These are phyloP conservation scores for Drosophila bifasciata DNA, from an alignment of 1,140 invertebrate genomes.

Conservation along the genomic window DNA sequence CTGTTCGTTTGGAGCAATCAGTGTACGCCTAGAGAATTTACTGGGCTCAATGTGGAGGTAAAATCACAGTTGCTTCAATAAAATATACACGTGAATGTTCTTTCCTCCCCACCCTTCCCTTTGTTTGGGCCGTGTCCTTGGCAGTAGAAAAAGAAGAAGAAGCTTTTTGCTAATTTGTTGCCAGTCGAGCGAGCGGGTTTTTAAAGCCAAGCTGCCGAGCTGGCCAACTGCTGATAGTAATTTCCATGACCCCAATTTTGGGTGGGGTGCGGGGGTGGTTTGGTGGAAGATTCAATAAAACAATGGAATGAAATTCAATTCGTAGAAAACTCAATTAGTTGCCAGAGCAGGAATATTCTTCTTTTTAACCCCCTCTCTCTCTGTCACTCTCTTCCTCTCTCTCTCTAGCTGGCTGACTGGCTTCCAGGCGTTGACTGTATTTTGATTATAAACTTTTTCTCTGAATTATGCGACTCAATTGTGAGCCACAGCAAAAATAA, in stretches of 20 bases:
- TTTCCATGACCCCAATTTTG: constrained; percentile 2
- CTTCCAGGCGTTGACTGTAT: constrained; percentile 7
- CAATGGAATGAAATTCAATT: constrained; percentile 22
- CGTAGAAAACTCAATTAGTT: constrained; percentile 66
- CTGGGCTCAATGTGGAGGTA: constrained; percentile 45
- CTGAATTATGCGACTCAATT: constrained; percentile 61
- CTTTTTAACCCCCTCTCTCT: background rate
- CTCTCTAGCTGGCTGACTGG: no score
- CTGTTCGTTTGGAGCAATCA: constrained; percentile 50
- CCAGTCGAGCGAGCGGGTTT: constrained; percentile 5
- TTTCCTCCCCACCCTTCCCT: constrained; percentile 10
- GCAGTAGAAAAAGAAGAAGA: background rate
- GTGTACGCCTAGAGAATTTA: constrained; percentile 54
- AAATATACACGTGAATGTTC: constrained; percentile 62
- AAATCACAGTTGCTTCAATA: constrained; percentile 60
- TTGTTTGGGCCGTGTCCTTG: constrained; percentile 21
- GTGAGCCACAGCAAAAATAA: constrained; percentile 14
- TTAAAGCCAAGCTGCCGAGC: constrained; percentile 22
- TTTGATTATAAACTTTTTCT: constrained; percentile 71
- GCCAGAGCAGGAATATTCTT: constrained; percentile 4
- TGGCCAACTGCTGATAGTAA: constrained; percentile 38
- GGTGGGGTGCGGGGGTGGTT: no score
- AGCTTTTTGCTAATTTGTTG: constrained; percentile 41
- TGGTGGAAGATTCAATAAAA: constrained; percentile 7
- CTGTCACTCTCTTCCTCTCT: background rate